Percentiles rank a stretch among this genome's conserved stretches.
Conservation (phyloP, 2,113 vertebrate genomes). For the Macquaria australasica region DNA sequence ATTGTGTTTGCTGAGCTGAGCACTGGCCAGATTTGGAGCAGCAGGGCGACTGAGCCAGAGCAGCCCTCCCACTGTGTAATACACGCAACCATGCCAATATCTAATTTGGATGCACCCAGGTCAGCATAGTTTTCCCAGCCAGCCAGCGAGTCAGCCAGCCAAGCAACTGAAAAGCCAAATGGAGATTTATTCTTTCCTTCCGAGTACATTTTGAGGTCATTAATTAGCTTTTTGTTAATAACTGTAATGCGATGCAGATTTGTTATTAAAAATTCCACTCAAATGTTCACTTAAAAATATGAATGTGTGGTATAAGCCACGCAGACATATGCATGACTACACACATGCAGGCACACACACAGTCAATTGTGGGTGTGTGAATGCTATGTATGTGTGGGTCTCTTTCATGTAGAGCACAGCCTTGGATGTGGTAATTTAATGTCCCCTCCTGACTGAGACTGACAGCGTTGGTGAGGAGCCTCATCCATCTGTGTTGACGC, state of each 20-base stretch:
- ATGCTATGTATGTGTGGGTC: not conserved
- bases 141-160: slow-evolving; percentile 46
- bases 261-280: slow-evolving; percentile 5
- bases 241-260: slow-evolving; percentile 1
- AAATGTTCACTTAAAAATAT: slow-evolving; percentile 14
- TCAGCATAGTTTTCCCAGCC: slow-evolving; percentile 72
- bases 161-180: slow-evolving; percentile 65
- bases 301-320: not conserved
- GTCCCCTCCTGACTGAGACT: slow-evolving; percentile 49
- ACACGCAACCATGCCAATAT: slow-evolving; percentile 73
- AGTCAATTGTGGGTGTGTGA: slow-evolving; percentile 22
- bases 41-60: slow-evolving; percentile 69
- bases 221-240: slow-evolving; percentile 34
- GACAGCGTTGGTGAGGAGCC: slow-evolving; percentile 54
- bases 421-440: slow-evolving; percentile 70
- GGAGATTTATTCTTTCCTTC: slow-evolving; percentile 63
- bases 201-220: slow-evolving; percentile 53
- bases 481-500: slow-evolving; percentile 68
- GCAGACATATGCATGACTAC: slow-evolving; percentile 21
- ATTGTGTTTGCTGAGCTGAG: slow-evolving; percentile 75
- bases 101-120: slow-evolving; percentile 78
- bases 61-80: slow-evolving; percentile 74
- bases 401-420: slow-evolving; percentile 53
- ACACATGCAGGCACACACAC: not conserved
- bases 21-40: slow-evolving; percentile 73